Conservation (phyloP, 64 coral and sea anemone genomes). For the Stichodactyla mertensii region DNA sequence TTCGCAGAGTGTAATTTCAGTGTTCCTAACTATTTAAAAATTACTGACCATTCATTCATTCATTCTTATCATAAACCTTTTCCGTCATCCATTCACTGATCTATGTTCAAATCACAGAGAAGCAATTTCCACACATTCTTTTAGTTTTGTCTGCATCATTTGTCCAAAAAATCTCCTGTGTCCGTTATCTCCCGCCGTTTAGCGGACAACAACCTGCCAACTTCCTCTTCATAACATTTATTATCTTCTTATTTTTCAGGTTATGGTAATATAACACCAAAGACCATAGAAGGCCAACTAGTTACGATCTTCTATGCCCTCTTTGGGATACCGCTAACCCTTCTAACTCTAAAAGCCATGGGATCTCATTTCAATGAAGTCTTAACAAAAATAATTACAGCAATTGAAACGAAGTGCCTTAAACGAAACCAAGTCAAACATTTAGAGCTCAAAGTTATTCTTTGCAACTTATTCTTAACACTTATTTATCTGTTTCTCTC, state of each 20-base stretch:
- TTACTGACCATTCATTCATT: too few species aligned
- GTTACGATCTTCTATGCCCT: constrained; percentile 50
- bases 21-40: too few species aligned
- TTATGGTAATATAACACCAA: constrained; percentile 72
- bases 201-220: too few species aligned
- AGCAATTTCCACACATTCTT: too few species aligned
- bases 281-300: constrained; percentile 46
- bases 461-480: not conserved
- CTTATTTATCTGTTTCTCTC: constrained; percentile 1
- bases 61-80: too few species aligned
- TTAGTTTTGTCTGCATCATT: too few species aligned
- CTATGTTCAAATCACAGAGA: too few species aligned
- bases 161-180: too few species aligned
- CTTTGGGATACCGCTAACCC: constrained; percentile 50
- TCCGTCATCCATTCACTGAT: too few species aligned
- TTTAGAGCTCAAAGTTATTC: not conserved
- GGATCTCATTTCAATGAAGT: constrained; percentile 27
- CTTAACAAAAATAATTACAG: constrained; percentile 9
- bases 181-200: too few species aligned
- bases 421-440: constrained; percentile 15
- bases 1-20: too few species aligned
- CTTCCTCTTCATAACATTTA: not conserved
- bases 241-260: constrained; percentile 26
- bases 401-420: constrained; percentile 34
- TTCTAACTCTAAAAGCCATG: constrained; percentile 53